These are phyloP conservation scores for Grammomys surdaster DNA, from an alignment of 2,113 vertebrate genomes.

Conservation along the genomic window DNA sequence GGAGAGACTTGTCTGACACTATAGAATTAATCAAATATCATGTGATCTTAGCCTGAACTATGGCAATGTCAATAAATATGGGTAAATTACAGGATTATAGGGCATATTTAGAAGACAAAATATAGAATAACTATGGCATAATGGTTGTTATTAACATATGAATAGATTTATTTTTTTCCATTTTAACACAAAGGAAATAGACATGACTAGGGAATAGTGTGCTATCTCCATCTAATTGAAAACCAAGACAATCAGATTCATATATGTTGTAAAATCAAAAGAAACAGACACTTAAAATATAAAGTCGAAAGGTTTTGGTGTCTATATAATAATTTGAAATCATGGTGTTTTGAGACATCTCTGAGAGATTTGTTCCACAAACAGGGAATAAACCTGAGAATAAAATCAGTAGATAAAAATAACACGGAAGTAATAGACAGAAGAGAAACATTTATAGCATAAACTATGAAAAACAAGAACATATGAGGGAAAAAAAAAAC, in stretches of 20 bases:
- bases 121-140: background rate
- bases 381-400: background rate
- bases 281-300: background rate
- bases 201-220: background rate
- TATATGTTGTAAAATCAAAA: background rate
- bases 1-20: background rate
- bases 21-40: slow-evolving; percentile 15
- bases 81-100: background rate
- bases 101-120: slow-evolving; percentile 8
- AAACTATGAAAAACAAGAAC: background rate
- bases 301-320: background rate
- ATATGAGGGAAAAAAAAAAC: background rate
- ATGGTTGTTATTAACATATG: background rate
- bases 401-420: background rate
- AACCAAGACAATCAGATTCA: background rate
- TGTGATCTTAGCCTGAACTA: background rate
- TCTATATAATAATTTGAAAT: background rate
- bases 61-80: background rate
- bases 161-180: background rate
- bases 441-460: background rate
- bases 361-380: background rate
- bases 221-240: background rate
- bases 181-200: background rate
- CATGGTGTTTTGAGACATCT: background rate
- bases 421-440: background rate